Conservation (phyloP, 2,113 vertebrate genomes). For the Petaurus breviceps region DNA sequence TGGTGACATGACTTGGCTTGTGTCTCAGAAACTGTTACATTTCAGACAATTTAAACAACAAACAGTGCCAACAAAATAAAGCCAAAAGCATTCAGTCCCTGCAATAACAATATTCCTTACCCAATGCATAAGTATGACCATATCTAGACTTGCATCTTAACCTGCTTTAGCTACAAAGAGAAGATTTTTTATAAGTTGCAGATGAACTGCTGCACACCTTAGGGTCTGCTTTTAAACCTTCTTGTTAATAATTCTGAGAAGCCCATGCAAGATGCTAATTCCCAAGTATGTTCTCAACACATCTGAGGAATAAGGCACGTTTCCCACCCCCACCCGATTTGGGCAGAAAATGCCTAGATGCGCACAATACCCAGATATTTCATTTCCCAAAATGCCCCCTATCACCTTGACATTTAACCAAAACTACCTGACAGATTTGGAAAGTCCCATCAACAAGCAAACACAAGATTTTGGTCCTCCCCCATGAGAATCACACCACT, state of each 20-base stretch:
- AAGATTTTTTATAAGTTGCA: conserved; percentile 84
- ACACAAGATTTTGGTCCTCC: conserved; percentile 69
- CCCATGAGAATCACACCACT: conserved; percentile 72
- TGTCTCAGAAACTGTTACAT: conserved; percentile 59
- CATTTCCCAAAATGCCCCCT: conserved; percentile 60
- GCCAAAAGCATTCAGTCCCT: conserved; percentile 48
- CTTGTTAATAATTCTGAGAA: conserved; percentile 74
- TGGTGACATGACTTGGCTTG: conserved; percentile 42
- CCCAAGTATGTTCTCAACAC: conserved; percentile 71
- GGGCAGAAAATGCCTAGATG: conserved; percentile 61
- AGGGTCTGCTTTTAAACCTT: conserved; percentile 63
- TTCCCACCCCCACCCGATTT: conserved; percentile 3
- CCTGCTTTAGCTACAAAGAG: conserved; percentile 74
- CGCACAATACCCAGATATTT: conserved; percentile 71
- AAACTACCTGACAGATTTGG: conserved; percentile 83
- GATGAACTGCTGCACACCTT: conserved; percentile 78
- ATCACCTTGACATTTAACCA: conserved; percentile 84
- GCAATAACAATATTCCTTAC: conserved; percentile 48
- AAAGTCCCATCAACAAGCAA: conserved; percentile 81
- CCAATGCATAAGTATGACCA: conserved; percentile 52
- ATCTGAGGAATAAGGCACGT: conserved; percentile 57
- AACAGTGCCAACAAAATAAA: conserved; percentile 62
- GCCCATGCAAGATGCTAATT: conserved; percentile 67
- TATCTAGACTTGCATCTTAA: conserved; percentile 69
- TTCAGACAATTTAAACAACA: conserved; percentile 63